Base-by-base conservation (phyloP, 1,140 invertebrate species). In the Saccostrea glomerata region DNA sequence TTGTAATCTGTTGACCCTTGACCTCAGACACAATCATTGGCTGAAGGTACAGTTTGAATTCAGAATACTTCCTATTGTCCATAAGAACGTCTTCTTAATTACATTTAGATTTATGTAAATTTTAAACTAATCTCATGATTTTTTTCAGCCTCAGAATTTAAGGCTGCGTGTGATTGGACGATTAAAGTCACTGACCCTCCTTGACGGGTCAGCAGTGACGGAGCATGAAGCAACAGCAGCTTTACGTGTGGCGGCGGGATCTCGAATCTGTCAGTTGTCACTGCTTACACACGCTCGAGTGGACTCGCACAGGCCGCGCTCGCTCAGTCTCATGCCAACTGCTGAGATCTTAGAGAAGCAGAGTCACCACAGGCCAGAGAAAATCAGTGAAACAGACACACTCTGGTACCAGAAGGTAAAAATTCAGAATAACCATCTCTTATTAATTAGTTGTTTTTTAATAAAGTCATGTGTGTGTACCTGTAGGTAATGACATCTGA, bases 191-290 rank as follows among this genome's bases (percentile, higher is more conserved):
- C 87, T 95, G 84, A 92, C 91, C n/a, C 88, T 91, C 54, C 90
- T 95, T 25, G 91, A 95, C 86, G 92, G 92, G 25, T 82, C 88
- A 47, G 54, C 66, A 15, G 93, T 95, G 7, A 90, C 91, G 23
- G 94, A 95, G 77, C 86, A 77, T 13, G 94, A 95, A 87, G 90
- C 93, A 15, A 92, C 92, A 15, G 86, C 93, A 55, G 94, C 94
- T 0, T 89, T 95, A 25, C 85, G 94, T 23, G 89, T 94, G 70
- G 94, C 94, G 17, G 94, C 94, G 40, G 94, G 94, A 13, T 94
- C 94, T 3, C 85, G 94, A 23, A 93, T 94, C 55, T 94, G 94
- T 17, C 94, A 94, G 90, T 85, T 94, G 85, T 94, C 93, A 7
- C 86, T 95, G 25, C 89, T 94, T 12, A 91, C 93, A 36, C 91